Conservation (phyloP, 2,113 vertebrate species). For the Cebus imitator region DNA sequence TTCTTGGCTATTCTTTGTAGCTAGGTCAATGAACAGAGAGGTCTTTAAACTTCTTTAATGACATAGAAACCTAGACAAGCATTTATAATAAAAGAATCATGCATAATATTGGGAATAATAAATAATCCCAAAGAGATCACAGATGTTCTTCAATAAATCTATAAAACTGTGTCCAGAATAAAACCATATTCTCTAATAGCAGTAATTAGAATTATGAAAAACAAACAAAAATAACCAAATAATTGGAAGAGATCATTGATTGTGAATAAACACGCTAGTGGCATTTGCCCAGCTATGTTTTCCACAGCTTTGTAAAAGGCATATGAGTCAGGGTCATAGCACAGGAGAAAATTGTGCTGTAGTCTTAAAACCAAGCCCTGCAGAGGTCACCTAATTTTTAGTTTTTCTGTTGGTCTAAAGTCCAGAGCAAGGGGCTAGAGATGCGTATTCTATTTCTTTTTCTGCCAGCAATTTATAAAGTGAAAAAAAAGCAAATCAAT, state of each 20-base stretch:
- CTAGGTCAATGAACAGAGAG: not conserved
- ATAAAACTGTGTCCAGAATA: slow-evolving; percentile 49
- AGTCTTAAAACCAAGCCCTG: not conserved
- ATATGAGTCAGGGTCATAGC: not conserved
- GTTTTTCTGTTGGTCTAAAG: not conserved
- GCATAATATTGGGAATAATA: slow-evolving; percentile 27
- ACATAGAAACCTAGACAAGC: slow-evolving; percentile 25
- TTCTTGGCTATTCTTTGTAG: not conserved
- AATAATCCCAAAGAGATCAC: slow-evolving; percentile 60
- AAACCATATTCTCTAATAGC: slow-evolving; percentile 24
- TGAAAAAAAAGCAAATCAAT: not conserved
- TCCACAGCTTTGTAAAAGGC: not conserved
- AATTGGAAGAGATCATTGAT: slow-evolving; percentile 18
- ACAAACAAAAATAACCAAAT: slow-evolving; percentile 17
- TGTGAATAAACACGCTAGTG: slow-evolving; percentile 17
- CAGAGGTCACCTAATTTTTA: not conserved
- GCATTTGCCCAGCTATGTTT: slow-evolving; percentile 40
- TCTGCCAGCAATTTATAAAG: not conserved
- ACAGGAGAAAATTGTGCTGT: not conserved
- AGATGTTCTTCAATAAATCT: slow-evolving; percentile 62
- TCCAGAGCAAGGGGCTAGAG: not conserved
- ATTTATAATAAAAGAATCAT: slow-evolving; percentile 47
- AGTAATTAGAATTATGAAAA: slow-evolving; percentile 51
- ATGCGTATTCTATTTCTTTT: not conserved
- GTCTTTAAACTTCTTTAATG: slow-evolving; percentile 34